Evolutionary conservation across 2,113 vertebrate genomes (phyloP), one percentile per base, ranked within the genome.

Genomic region (Micromys minutus): DNA sequence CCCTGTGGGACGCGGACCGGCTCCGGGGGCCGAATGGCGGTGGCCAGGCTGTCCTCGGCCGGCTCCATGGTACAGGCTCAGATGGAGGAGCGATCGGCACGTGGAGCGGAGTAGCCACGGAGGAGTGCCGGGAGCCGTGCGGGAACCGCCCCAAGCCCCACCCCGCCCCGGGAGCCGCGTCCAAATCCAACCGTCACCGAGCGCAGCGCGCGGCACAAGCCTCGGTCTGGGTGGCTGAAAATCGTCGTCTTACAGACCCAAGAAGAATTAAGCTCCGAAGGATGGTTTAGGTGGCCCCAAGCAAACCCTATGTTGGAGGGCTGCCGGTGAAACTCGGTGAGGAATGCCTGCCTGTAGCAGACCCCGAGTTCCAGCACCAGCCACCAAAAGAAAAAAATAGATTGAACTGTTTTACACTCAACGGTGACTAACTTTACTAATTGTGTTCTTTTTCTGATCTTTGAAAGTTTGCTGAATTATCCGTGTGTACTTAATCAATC

Each of bases 1-100:
- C 50, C 22, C 16, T 0, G 0, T 36, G 0, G 0, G 47, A 1
- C 22, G 24, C 0, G 11, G 57, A 90, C 36, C 1, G 0, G 5
- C 76, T 21, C 10, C 3, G 59, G 29, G 16, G 45, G 21, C 85
- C 3, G 1, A 59, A 16, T 13, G 7, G 61, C 22, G 21, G 21
- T 13, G 34, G 21, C 57, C 87, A 10, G 10, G 39, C 39, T 36
- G 90, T 67, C 59, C 45, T 17, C 52, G 0, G 11, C 13, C 7
- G 4, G 8, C 71, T 94, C 89, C 81, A 69, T 47, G 91, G 55
- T 42, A 36, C 80, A 61, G 80, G 55, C 24, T 83, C 55, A 39
- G 80, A 26, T 29, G n/a, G 55, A 4, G 79, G 79, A 52, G n/a
- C n/a, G n/a, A 83, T 31, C 1, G 0, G 76, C 36, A 50, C 16